Evolutionary conservation across 2,113 vertebrate species (phyloP).

Genomic region (Seriola quinqueradiata): DNA sequence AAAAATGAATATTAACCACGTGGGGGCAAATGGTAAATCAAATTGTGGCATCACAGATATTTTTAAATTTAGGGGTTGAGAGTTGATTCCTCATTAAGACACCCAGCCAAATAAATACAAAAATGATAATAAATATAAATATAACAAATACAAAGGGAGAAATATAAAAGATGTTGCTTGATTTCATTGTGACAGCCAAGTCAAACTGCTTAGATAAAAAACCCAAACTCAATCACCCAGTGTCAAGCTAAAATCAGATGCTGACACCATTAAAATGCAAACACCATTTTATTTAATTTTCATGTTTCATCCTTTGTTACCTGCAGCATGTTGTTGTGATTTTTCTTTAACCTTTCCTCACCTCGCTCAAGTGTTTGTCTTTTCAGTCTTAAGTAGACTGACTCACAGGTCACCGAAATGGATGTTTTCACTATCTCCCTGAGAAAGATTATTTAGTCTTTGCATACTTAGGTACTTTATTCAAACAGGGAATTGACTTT

Average conservation of each 20-base stretch:
- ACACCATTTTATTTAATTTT: slow-evolving; percentile 43
- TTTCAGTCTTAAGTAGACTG: slow-evolving; percentile 60
- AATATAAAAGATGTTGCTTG: slow-evolving; percentile 47
- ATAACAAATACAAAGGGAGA: slow-evolving; percentile 51
- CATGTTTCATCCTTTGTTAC: slow-evolving; percentile 53
- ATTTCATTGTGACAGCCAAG: slow-evolving; percentile 66
- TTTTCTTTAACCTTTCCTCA: slow-evolving; percentile 55
- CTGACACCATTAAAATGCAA: slow-evolving; percentile 57
- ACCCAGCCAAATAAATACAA: slow-evolving; percentile 39
- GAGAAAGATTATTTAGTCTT: slow-evolving; percentile 56
- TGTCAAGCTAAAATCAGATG: slow-evolving; percentile 57
- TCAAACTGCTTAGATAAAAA: slow-evolving; percentile 56
- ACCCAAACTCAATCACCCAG: slow-evolving; percentile 37
- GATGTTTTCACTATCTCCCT: slow-evolving; percentile 54
- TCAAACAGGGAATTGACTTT: slow-evolving; percentile 57
- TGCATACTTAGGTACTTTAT: slow-evolving; percentile 63
- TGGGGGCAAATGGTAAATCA: slow-evolving; percentile 68
- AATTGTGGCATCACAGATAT: slow-evolving; percentile 64
- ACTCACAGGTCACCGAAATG: slow-evolving; percentile 55
- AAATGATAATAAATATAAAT: slow-evolving; percentile 17
- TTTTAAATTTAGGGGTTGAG: slow-evolving; percentile 71
- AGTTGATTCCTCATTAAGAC: slow-evolving; percentile 70
- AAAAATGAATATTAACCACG: slow-evolving; percentile 63
- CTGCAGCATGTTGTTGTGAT: slow-evolving; percentile 53
- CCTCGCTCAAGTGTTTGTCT: slow-evolving; percentile 58